These are phyloP conservation scores for Smutsia temminckii DNA, from an alignment of 2,797 vertebrate species.

Conservation along the genomic window DNA sequence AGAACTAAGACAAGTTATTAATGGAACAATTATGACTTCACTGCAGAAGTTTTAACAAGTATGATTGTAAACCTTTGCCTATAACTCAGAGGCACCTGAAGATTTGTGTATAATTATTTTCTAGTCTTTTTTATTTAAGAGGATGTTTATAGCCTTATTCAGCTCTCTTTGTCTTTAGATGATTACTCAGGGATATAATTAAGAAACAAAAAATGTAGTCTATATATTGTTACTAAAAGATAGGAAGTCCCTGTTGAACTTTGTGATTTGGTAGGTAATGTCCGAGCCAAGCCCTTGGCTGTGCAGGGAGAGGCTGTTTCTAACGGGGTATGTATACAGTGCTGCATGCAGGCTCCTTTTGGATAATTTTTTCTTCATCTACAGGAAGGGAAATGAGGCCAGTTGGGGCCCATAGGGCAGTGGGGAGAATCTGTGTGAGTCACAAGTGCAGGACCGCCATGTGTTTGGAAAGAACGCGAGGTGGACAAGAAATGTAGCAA, in stretches of 20 bases:
- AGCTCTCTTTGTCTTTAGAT: not conserved
- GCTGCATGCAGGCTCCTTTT: not conserved
- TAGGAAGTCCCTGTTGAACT: not conserved
- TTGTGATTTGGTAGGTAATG: slow-evolving; percentile 37
- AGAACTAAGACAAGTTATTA: slow-evolving; percentile 43
- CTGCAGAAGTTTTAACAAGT: slow-evolving; percentile 19
- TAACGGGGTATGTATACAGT: not conserved
- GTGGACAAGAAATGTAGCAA: not conserved
- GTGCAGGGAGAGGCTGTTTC: slow-evolving; percentile 2
- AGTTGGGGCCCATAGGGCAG: not conserved
- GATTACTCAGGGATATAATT: not conserved
- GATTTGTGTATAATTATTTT: slow-evolving; percentile 44
- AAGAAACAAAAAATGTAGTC: not conserved
- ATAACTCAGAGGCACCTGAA: not conserved
- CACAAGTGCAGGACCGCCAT: not conserved
- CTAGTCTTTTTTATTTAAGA: slow-evolving; percentile 32
- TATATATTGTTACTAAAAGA: not conserved
- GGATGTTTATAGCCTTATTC: slow-evolving; percentile 37
- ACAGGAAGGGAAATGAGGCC: not conserved
- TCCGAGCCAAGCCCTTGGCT: not conserved
- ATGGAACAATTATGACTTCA: slow-evolving; percentile 48
- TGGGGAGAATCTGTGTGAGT: not conserved
- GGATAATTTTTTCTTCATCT: slow-evolving; percentile 24
- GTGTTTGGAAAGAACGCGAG: slow-evolving; percentile 28
- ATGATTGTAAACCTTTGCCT: slow-evolving; percentile 53